Evolutionary conservation across 2,888 invertebrate species (phyloP).

Genomic region (Icerya purchasi): DNA sequence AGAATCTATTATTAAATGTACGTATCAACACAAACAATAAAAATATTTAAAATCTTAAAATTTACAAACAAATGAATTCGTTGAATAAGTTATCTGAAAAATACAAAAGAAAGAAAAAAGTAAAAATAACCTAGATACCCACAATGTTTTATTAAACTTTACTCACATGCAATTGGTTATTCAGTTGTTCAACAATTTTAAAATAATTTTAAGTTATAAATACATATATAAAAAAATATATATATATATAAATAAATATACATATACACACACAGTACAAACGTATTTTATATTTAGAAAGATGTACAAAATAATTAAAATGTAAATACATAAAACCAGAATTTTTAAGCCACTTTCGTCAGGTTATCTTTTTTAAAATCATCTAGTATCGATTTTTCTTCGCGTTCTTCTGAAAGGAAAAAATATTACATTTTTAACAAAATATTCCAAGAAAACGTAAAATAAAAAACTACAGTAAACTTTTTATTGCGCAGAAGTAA

Average conservation of each 20-base stretch:
- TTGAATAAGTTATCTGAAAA: too few relatives aligned
- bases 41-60: too few relatives aligned
- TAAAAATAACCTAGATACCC: neutral
- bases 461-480: too few relatives aligned
- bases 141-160: neutral
- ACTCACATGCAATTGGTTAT: neutral
- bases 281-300: neutral
- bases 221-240: neutral
- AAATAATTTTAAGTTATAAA: neutral
- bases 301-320: neutral
- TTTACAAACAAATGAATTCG: too few relatives aligned
- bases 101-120: neutral
- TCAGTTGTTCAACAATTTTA: neutral
- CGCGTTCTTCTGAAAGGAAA: conserved; percentile 5
- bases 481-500: too few relatives aligned
- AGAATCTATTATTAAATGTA: too few relatives aligned
- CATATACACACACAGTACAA: too few relatives aligned
- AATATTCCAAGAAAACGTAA: too few relatives aligned
- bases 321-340: neutral
- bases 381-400: conserved; percentile 4
- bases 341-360: neutral
- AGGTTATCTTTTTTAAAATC: conserved; percentile 8
- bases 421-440: too few relatives aligned
- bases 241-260: conserved; percentile 2
- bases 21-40: too few relatives aligned